Base-by-base conservation (phyloP, 2,888 invertebrate species). In the Drosophila aldrichi region DNA sequence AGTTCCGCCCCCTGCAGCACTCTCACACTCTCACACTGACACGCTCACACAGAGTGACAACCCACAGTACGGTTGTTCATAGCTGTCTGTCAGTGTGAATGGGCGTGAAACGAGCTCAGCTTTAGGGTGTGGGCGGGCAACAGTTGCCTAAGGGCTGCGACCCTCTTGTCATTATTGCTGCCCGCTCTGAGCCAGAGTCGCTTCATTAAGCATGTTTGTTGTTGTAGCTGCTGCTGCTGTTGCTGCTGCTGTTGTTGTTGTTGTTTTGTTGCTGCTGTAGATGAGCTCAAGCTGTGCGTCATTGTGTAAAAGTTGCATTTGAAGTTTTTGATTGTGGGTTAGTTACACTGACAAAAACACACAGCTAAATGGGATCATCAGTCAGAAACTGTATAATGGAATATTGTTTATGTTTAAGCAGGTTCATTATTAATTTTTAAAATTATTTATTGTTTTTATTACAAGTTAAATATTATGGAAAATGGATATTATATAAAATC, bases 131-230 rank as follows among this genome's bases (percentile, higher is more conserved):
- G 73, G n/a, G n/a, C 49, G 72, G 85, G 66, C 78, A 84, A 85
- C 83, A 82, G 83, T 84, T 88, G 86, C 81, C 77, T 69, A 75
- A 73, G 77, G 80, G 75, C 71, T 78, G 65, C 64, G 86, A 80
- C 88, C 83, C 76, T 76, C 81, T 76, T 65, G 66, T 63, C 65
- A 55, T 57, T 74, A 65, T 68, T 58, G 56, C 40, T 66, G 59
- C 59, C 34, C 34, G 52, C 44, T 52, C 29, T 55, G 40, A 52
- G 67, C 63, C 81, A 59, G 77, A 65, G 77, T 70, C 63, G 88
- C 81, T 84, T 84, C 88, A 88, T 88, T 84, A 84, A 82, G 83
- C 74, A 80, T 82, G 29, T 43, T 57, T 57, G 36, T 57, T 56
- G 51, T 55, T 67, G 38, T 61, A 57, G 72, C 52, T 16, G 38